Percentiles rank a stretch among this genome's conserved stretches.
These are phyloP conservation scores for Triops longicaudatus DNA, from an alignment of 1,140 invertebrate species.

Conservation along the genomic window DNA sequence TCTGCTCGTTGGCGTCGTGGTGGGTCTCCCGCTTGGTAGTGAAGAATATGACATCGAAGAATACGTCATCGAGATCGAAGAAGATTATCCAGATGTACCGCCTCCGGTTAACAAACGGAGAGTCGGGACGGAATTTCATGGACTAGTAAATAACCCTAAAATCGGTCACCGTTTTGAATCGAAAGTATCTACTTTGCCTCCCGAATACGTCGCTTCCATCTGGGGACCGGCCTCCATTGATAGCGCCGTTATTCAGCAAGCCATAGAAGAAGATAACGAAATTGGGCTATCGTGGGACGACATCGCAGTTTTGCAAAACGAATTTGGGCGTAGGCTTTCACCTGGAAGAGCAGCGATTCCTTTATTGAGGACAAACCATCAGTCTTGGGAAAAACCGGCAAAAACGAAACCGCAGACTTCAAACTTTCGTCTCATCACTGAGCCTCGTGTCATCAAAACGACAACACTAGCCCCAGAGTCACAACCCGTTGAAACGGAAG, in stretches of 20 bases:
- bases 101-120: not conserved
- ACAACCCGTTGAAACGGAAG: not conserved
- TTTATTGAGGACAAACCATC: not conserved
- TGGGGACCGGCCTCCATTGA: not conserved
- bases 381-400: not conserved
- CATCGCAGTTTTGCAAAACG: not conserved
- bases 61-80: not conserved
- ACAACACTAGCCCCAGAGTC: not conserved
- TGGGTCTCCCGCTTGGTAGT: not conserved
- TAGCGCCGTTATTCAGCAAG: not conserved
- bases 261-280: not conserved
- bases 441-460: not conserved
- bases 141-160: not conserved
- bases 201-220: not conserved
- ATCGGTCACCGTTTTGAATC: not conserved
- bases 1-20: not conserved
- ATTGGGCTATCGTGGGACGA: not conserved
- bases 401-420: not conserved
- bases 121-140: not conserved
- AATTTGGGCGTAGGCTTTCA: not conserved
- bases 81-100: not conserved
- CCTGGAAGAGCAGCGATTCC: not conserved
- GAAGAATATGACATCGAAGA: not conserved
- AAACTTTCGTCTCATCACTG: not conserved
- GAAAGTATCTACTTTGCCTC: not conserved